Base-by-base conservation (phyloP, 2,888 invertebrate species). In the Heliconius hortense region DNA sequence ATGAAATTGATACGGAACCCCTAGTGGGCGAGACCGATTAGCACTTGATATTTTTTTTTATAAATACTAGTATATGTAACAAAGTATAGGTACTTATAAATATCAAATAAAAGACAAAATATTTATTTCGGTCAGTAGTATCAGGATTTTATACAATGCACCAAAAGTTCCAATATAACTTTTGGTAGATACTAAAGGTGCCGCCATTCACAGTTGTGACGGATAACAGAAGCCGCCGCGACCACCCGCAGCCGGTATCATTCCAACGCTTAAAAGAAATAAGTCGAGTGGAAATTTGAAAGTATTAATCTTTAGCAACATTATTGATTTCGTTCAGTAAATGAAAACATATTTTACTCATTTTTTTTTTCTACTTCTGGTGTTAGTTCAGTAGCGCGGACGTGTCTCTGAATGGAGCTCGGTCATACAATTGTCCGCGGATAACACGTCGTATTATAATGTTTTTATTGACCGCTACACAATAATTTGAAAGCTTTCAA, bases 171-270 rank as follows among this genome's bases (percentile, higher is more conserved):
- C 4, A 43, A n/a, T n/a, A n/a, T n/a, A n/a, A n/a, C n/a, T n/a
- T n/a, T n/a, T 66, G 18, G 15, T 7, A 24, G n/a, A 8, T 15
- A 66, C 39, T 69, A 78, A 79, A 78, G 70, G 56, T 68, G 75
- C 79, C 77, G 78, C 80, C 62, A 90, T 90, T 90, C 77, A 78
- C 80, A 62, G 90, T 90, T 90, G 86, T 90, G 89, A 89, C 85
- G 84, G 84, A 81, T 80, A 63, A 75, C 71, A 63, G 72, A 79
- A 80, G 78, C 56, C 75, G 77, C 76, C 59, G 72, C 85, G 92
- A 89, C 91, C 93, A 92, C 92, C 93, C 93, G 91, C 88, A 85
- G 90, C 76, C 83, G 83, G 80, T 84, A 84, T 81, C 82, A 79
- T 79, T 82, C 79, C 81, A 74, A 77, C 84, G 84, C 86, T 88